Conservation (phyloP, 2,888 invertebrate genomes). For the Hypena proboscidalis region DNA sequence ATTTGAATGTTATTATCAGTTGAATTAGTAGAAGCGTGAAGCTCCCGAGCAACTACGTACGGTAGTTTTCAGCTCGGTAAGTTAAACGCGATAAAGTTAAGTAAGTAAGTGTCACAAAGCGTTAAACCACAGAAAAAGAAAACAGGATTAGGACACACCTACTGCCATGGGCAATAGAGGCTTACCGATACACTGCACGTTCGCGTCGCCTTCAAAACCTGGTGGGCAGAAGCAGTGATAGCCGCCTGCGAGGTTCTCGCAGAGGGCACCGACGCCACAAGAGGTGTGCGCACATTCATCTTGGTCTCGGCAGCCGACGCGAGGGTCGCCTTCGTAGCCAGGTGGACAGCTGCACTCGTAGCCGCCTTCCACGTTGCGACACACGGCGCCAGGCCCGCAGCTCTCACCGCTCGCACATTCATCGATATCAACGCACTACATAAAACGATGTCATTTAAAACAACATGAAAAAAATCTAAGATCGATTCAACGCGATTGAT, state of each 20-base stretch:
- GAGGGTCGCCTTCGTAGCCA: slow-evolving; percentile 93
- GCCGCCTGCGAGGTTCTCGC: slow-evolving; percentile 91
- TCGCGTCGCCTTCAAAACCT: slow-evolving; percentile 93
- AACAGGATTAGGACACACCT: slow-evolving; percentile 59
- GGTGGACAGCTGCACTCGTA: slow-evolving; percentile 94
- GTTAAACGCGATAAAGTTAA: slow-evolving; percentile 61
- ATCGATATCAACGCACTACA: slow-evolving; percentile 92
- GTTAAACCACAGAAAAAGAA: slow-evolving; percentile 70
- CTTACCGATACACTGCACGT: slow-evolving; percentile 90
- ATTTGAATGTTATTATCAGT: slow-evolving; percentile 46
- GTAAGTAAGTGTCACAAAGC: slow-evolving; percentile 65
- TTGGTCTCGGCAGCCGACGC: slow-evolving; percentile 89
- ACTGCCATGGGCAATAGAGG: slow-evolving; percentile 41
- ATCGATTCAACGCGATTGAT: no score
- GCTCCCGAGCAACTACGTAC: slow-evolving; percentile 70
- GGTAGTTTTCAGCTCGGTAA: slow-evolving; percentile 77
- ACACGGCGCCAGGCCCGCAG: slow-evolving; percentile 92
- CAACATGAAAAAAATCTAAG: no score
- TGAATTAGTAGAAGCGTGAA: slow-evolving; percentile 81
- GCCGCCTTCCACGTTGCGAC: slow-evolving; percentile 92
- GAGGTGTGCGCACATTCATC: slow-evolving; percentile 91
- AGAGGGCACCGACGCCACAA: slow-evolving; percentile 92
- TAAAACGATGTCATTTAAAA: slow-evolving; percentile 10
- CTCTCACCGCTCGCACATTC: slow-evolving; percentile 90
- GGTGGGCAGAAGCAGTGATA: slow-evolving; percentile 93